Evolutionary conservation across 1,140 invertebrate species (phyloP).

Genomic region (Cherax destructor): DNA sequence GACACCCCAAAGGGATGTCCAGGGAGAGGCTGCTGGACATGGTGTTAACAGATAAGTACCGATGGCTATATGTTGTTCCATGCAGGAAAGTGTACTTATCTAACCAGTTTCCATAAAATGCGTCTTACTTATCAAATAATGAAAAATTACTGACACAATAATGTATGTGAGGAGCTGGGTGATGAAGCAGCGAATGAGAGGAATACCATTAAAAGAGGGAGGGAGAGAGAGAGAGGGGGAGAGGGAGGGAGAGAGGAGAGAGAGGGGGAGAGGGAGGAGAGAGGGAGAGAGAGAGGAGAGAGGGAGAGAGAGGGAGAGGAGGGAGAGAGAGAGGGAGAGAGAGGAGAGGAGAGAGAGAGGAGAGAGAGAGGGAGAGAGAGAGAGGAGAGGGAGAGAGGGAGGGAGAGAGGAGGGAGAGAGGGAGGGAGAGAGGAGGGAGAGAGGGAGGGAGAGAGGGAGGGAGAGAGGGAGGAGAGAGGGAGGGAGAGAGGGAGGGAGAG

Average conservation of each 20-base stretch:
- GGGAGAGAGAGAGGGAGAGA: not conserved
- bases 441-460: too few relatives aligned
- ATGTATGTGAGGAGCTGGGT: too few relatives aligned
- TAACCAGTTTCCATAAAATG: too few relatives aligned
- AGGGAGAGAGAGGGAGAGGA: not conserved
- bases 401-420: not conserved
- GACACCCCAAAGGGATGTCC: too few relatives aligned
- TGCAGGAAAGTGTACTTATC: too few relatives aligned
- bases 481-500: not conserved
- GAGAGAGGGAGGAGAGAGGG: not conserved
- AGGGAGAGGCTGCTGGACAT: too few relatives aligned
- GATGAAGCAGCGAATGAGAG: too few relatives aligned
- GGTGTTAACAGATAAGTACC: too few relatives aligned
- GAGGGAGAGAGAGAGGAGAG: not conserved
- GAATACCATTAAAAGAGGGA: not conserved
- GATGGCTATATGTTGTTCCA: too few relatives aligned
- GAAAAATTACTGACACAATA: too few relatives aligned
- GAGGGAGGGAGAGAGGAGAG: not conserved
- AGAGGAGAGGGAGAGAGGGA: not conserved
- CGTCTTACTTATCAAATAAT: too few relatives aligned
- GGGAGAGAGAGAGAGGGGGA: not conserved
- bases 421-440: not conserved
- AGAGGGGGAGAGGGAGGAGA: not conserved
- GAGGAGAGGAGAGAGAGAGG: not conserved
- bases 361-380: not conserved